Evolutionary conservation across 1,140 invertebrate genomes (phyloP).

Genomic region (Dolichoris vasculosae): DNA sequence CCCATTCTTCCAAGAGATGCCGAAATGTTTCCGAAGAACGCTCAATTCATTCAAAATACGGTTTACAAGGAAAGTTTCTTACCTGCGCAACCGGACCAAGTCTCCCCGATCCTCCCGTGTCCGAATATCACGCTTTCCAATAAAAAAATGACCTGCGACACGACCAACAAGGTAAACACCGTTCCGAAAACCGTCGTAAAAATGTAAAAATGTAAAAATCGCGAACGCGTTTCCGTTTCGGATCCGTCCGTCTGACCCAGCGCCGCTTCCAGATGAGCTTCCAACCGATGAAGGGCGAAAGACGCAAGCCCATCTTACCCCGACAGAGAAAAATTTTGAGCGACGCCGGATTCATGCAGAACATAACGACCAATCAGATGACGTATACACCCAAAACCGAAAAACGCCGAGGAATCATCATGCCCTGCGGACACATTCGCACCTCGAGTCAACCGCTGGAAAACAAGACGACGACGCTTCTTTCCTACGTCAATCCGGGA

Average conservation of each 20-base stretch:
- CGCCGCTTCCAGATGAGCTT: conserved; percentile 63
- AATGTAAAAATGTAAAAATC: no score
- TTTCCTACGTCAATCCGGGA: conserved; percentile 63
- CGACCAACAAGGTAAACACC: conserved; percentile 66
- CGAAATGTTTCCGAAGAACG: conserved; percentile 55
- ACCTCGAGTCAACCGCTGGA: conserved; percentile 67
- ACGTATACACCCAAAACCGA: conserved; percentile 80
- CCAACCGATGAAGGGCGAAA: conserved; percentile 60
- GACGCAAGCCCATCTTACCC: conserved; percentile 62
- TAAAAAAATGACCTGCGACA: conserved; percentile 65
- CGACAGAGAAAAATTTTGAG: conserved; percentile 55
- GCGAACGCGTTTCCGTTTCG: background rate
- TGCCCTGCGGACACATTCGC: conserved; percentile 71
- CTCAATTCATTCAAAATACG: conserved; percentile 60
- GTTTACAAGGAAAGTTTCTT: conserved; percentile 68
- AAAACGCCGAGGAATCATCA: conserved; percentile 63
- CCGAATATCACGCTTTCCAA: conserved; percentile 61
- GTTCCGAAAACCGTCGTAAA: background rate
- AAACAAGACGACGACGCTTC: conserved; percentile 62
- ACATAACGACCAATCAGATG: conserved; percentile 80
- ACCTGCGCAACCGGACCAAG: conserved; percentile 49
- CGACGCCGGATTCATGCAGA: conserved; percentile 80
- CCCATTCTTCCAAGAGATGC: conserved; percentile 58
- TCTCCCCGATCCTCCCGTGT: conserved; percentile 60
- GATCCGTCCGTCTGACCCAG: background rate